Percentiles rank a stretch among this genome's conserved stretches.
phyloP scores from a whole-genome alignment of 2,797 vertebrate genomes.

The Malurus splendens region DNA sequence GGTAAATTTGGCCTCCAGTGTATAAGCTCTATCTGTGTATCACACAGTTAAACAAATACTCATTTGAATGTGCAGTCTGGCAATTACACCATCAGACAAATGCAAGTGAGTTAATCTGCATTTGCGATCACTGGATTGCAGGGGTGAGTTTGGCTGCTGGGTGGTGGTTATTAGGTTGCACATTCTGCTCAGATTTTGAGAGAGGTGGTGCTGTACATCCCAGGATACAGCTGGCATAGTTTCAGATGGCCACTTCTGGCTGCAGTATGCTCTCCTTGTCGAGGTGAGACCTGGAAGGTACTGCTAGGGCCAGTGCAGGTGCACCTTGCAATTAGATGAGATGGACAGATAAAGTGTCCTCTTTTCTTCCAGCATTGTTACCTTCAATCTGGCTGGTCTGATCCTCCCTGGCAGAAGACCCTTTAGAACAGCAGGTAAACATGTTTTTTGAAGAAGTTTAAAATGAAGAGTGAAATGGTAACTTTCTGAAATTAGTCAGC shows the following conservation, averaged over 20 bases:
- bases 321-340: background rate
- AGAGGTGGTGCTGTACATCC: rapidly evolving
- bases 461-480: background rate
- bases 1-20: constrained; percentile 53
- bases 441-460: background rate
- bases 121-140: constrained; percentile 2
- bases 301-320: background rate
- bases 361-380: background rate
- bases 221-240: rapidly evolving
- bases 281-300: background rate
- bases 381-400: background rate
- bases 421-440: background rate
- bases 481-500: constrained; percentile 60
- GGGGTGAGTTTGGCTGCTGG: background rate
- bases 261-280: background rate
- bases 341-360: background rate
- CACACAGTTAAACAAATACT: constrained; percentile 50
- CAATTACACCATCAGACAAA: constrained; percentile 43
- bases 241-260: background rate
- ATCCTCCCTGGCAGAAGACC: background rate
- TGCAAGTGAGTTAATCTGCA: constrained; percentile 28
- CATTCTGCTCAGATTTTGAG: background rate
- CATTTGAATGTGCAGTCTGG: constrained; percentile 48
- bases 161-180: background rate
- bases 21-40: constrained; percentile 49